Evolutionary conservation across 1,140 invertebrate species (phyloP), one percentile per base, ranked within the genome.

Genomic region (Bombus cullumanus): DNA sequence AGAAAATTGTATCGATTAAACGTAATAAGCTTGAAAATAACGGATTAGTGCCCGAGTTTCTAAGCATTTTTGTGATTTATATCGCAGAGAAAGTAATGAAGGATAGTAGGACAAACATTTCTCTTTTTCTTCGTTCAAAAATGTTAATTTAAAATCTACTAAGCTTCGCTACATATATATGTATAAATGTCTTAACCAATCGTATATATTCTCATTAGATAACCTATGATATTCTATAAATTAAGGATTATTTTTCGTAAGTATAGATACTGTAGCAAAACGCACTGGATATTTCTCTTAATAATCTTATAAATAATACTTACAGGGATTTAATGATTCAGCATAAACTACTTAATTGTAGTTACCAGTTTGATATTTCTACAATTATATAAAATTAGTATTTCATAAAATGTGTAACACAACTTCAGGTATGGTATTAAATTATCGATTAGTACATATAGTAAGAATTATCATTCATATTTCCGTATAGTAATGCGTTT

Each of bases 161-260:
- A 15, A 34, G n/a, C 3, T 57, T 25, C 1, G 28, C 31, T 66
- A 82, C 53, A 66, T 28, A 72, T 34, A 31, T 28, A 59, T 34
- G 31, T 4, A 12, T n/a, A 22, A 34, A 31, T 64, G 6, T n/a
- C 62, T 18, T 25, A 22, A 43, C 69, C 47, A 62, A 81, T 81
- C 79, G n/a, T 41, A 66, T 25, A 64, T n/a, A 43, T 39, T 62
- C 69, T 34, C 22, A 37, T 74, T 64, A 31, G 57, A 75, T 75
- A 68, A 41, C n/a, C 73, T 62, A n/a, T 22, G n/a, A 59, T n/a
- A 62, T 18, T 62, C 76, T 86, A 31, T 31, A 59, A 80, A 64
- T 59, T 47, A 64, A 80, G 41, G 73, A 82, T 74, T 69, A 69
- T 79, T 73, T 75, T 53, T 83, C 57, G 22, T n/a, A 62, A 84